These are phyloP conservation scores for Epinephelus awoara DNA, from an alignment of 2,797 vertebrate species.

Conservation along the genomic window DNA sequence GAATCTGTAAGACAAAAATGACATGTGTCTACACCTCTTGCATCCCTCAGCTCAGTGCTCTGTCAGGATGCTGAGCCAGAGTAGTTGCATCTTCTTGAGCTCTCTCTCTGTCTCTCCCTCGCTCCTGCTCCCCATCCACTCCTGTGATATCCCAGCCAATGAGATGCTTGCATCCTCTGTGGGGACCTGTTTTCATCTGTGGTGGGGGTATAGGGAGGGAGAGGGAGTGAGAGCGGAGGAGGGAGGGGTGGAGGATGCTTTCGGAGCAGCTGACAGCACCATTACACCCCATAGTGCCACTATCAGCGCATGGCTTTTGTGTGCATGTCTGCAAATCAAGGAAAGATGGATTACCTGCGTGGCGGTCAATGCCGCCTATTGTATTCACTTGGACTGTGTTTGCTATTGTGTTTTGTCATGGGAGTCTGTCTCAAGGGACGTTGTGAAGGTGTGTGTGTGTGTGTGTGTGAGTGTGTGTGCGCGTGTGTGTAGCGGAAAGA, in stretches of 20 bases:
- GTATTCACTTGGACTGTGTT: constrained; percentile 42
- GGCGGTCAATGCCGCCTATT: constrained; percentile 66
- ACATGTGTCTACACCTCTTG: constrained; percentile 42
- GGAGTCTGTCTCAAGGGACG: constrained; percentile 25
- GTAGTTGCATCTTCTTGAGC: constrained; percentile 77
- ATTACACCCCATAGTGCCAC: constrained; percentile 75
- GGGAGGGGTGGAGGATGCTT: constrained; percentile 54
- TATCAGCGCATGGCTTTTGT: constrained; percentile 82
- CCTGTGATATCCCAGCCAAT: constrained; percentile 81
- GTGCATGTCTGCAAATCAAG: constrained; percentile 68
- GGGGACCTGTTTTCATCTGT: constrained; percentile 78
- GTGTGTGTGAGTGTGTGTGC: constrained; percentile 13
- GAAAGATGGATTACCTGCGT: constrained; percentile 77
- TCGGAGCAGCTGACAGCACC: constrained; percentile 78
- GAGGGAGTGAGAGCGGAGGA: constrained; percentile 30
- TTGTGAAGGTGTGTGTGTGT: not conserved
- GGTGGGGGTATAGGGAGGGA: constrained; percentile 48
- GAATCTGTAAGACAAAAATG: constrained; percentile 33
- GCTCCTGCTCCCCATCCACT: constrained; percentile 68
- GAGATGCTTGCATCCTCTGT: constrained; percentile 76
- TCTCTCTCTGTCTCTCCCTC: constrained; percentile 43
- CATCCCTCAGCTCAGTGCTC: constrained; percentile 57
- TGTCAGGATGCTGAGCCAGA: constrained; percentile 72
- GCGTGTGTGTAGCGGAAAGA: not conserved
- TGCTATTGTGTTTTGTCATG: constrained; percentile 48